Percentiles rank a stretch among this genome's conserved stretches.
Evolutionary conservation across 2,797 vertebrate species (phyloP).

Genomic region (Cheirogaleus major): DNA sequence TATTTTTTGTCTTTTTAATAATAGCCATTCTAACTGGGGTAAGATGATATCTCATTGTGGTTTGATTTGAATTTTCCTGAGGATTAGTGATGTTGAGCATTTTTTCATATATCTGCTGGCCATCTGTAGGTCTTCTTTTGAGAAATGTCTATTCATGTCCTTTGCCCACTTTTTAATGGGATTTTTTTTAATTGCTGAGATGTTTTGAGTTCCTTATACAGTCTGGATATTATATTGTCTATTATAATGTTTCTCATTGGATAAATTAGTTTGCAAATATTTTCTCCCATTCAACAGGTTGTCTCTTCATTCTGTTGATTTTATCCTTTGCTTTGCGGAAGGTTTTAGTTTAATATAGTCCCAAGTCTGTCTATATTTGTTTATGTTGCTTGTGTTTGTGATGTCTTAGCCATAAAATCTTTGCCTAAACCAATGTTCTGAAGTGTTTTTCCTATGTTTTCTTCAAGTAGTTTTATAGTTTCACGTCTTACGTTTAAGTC

Average conservation of each 20-base stretch:
- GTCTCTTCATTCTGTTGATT: background rate
- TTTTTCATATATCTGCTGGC: background rate
- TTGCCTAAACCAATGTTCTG: background rate
- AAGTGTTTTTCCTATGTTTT: background rate
- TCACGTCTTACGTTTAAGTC: background rate
- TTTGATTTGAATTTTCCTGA: background rate
- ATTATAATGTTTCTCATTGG: background rate
- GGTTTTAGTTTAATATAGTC: background rate
- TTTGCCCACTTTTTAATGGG: background rate
- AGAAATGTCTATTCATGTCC: background rate
- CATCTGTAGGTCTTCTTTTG: background rate
- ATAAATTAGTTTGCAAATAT: background rate
- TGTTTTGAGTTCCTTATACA: background rate
- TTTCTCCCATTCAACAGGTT: background rate
- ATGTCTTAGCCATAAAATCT: background rate
- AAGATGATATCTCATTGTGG: background rate
- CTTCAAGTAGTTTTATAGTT: background rate
- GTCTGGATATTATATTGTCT: background rate
- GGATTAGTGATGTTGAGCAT: background rate
- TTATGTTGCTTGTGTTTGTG: background rate
- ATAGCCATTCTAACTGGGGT: background rate
- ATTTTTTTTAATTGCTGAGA: background rate
- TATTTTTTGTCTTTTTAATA: background rate
- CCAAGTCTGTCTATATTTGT: background rate
- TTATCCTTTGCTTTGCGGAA: background rate